Conservation (phyloP, 2,113 vertebrate genomes). For the Struthidea cinerea region DNA sequence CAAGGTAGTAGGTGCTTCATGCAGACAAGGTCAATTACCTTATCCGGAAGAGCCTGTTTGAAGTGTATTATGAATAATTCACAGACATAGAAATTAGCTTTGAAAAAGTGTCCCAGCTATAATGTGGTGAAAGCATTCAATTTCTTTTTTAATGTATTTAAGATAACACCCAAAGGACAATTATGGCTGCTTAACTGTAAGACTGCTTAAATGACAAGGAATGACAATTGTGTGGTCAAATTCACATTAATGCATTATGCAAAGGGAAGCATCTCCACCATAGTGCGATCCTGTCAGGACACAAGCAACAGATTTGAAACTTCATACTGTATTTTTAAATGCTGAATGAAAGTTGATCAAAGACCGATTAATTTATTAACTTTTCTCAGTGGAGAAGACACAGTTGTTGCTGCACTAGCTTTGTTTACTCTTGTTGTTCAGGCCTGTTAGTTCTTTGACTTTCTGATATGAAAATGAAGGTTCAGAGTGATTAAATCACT, state of each 20-base stretch:
- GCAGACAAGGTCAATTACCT: slow-evolving; percentile 74
- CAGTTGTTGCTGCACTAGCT: background rate
- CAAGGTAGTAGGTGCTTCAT: slow-evolving; percentile 57
- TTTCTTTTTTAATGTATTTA: slow-evolving; percentile 67
- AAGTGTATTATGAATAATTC: slow-evolving; percentile 75
- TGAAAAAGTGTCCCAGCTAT: slow-evolving; percentile 64
- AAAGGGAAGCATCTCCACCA: background rate
- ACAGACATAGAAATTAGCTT: slow-evolving; percentile 62
- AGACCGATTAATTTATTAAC: background rate
- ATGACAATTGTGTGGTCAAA: slow-evolving; percentile 54
- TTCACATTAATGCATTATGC: background rate
- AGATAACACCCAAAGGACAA: slow-evolving; percentile 65
- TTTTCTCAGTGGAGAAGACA: background rate
- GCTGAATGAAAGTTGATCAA: background rate
- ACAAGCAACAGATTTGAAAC: background rate
- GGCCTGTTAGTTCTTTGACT: background rate
- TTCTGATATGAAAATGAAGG: background rate
- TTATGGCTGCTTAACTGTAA: slow-evolving; percentile 44
- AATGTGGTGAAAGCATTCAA: slow-evolving; percentile 64
- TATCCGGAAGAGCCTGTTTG: slow-evolving; percentile 61
- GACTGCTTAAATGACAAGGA: slow-evolving; percentile 43
- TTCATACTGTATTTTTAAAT: background rate
- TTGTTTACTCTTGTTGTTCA: background rate
- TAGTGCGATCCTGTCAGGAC: background rate
- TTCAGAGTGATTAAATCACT: background rate